Evolutionary conservation across 2,888 invertebrate species (phyloP).

Genomic region (Torymus texanus): DNA sequence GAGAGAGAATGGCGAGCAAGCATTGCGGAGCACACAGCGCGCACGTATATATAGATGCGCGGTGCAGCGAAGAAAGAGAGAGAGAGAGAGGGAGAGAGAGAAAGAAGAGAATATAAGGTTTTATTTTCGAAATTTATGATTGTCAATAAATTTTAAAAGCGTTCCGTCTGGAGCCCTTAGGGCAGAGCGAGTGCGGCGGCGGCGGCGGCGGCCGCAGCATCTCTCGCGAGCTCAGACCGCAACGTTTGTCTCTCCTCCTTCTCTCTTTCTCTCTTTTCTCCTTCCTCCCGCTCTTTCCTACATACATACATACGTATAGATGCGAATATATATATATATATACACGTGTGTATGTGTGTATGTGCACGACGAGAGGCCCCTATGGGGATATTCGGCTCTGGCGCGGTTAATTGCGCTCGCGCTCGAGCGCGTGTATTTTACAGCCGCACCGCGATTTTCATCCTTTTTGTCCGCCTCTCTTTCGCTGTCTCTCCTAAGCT

Average conservation of each 20-base stretch:
- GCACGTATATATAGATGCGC: slow-evolving; percentile 40
- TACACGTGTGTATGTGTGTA: slow-evolving; percentile 58
- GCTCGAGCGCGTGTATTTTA: slow-evolving; percentile 69
- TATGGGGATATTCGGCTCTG: slow-evolving; percentile 70
- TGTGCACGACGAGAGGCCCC: slow-evolving; percentile 62
- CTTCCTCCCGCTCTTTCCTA: slow-evolving; percentile 55
- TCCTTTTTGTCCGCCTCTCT: slow-evolving; percentile 64
- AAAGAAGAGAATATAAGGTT: slow-evolving; percentile 73
- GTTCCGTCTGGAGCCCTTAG: slow-evolving; percentile 75
- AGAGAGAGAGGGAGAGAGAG: slow-evolving; percentile 43
- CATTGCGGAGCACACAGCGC: slow-evolving; percentile 58
- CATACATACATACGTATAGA: too few species aligned
- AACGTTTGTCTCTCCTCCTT: slow-evolving; percentile 60
- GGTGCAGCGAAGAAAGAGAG: slow-evolving; percentile 47
- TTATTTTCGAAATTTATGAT: slow-evolving; percentile 76
- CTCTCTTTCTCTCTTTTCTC: slow-evolving; percentile 47
- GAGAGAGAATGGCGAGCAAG: slow-evolving; percentile 58
- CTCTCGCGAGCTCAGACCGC: slow-evolving; percentile 51
- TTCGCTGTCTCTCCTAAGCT: slow-evolving; percentile 40
- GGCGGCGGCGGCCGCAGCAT: slow-evolving; percentile 64
- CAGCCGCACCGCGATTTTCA: slow-evolving; percentile 68
- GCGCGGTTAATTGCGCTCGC: slow-evolving; percentile 38
- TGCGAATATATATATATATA: too few species aligned
- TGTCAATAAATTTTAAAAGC: slow-evolving; percentile 76
- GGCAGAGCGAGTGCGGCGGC: slow-evolving; percentile 61